Evolutionary conservation across 2,888 invertebrate genomes (phyloP).

Genomic region (Poecilobothrus nobilitatus): DNA sequence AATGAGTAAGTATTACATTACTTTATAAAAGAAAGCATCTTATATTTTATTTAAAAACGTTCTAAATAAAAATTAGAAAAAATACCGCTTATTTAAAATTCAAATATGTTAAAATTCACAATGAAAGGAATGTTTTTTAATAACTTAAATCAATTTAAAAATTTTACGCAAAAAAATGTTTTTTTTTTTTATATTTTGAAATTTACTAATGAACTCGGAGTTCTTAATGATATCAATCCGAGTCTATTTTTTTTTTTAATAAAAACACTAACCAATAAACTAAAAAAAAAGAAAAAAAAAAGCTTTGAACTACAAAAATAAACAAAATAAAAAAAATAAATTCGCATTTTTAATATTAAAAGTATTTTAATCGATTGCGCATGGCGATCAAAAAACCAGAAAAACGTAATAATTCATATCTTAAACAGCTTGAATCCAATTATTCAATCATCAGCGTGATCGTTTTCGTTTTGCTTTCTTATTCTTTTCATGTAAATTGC

Average conservation of each 20-base stretch:
- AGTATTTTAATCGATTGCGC: slow-evolving; percentile 6
- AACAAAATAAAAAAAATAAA: not conserved
- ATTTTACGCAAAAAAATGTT: too few relatives aligned
- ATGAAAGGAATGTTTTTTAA: too few relatives aligned
- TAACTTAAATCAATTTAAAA: too few relatives aligned
- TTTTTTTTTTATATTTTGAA: too few relatives aligned
- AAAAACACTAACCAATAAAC: not conserved
- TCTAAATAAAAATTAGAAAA: not conserved
- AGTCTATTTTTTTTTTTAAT: not conserved
- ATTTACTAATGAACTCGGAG: not conserved
- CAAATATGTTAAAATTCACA: too few relatives aligned
- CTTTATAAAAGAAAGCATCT: too few relatives aligned
- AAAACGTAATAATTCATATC: slow-evolving; percentile 1
- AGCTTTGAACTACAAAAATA: not conserved
- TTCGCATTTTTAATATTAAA: slow-evolving; percentile 1
- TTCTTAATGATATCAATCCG: not conserved
- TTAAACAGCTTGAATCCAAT: slow-evolving; percentile 1
- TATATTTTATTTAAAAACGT: too few relatives aligned
- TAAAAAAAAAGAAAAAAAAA: not conserved
- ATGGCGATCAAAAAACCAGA: slow-evolving; percentile 6
- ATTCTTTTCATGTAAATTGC: not conserved
- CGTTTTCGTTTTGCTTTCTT: not conserved
- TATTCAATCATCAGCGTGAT: not conserved
- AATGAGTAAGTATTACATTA: not conserved
- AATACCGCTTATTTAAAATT: too few relatives aligned